Percentiles rank a stretch among this genome's conserved stretches.
These are phyloP conservation scores for Capricornis sumatraensis DNA, from an alignment of 2,113 vertebrate genomes.

Conservation along the genomic window DNA sequence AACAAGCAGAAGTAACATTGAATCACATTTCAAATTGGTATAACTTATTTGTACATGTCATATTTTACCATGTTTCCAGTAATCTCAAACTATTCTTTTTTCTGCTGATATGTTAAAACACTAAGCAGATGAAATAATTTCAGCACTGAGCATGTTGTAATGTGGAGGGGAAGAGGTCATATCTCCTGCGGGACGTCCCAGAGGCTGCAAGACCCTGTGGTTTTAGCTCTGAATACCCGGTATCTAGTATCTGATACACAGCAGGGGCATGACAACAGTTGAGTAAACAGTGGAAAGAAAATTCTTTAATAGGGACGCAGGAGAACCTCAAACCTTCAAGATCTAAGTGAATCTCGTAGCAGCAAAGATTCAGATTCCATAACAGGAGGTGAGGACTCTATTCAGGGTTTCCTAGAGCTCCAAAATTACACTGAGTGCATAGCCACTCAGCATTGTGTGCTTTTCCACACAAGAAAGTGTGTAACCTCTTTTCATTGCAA, in stretches of 20 bases:
- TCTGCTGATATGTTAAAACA: not conserved
- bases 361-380: not conserved
- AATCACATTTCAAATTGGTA: not conserved
- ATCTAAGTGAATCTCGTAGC: not conserved
- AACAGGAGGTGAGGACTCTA: not conserved
- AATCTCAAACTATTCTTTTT: not conserved
- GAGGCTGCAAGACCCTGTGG: not conserved
- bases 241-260: not conserved
- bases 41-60: not conserved
- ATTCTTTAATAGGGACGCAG: not conserved
- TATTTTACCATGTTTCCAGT: not conserved
- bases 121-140: not conserved
- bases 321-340: not conserved
- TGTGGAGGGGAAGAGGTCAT: not conserved
- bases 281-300: not conserved
- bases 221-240: fast-evolving
- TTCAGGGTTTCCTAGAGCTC: not conserved
- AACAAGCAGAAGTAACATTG: not conserved
- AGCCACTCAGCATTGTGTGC: not conserved
- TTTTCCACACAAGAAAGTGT: not conserved
- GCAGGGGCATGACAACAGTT: not conserved
- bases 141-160: not conserved
- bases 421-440: not conserved
- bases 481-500: not conserved
- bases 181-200: not conserved